Base-by-base conservation (phyloP, 2,113 vertebrate species). In the Puffinus mauretanicus region DNA sequence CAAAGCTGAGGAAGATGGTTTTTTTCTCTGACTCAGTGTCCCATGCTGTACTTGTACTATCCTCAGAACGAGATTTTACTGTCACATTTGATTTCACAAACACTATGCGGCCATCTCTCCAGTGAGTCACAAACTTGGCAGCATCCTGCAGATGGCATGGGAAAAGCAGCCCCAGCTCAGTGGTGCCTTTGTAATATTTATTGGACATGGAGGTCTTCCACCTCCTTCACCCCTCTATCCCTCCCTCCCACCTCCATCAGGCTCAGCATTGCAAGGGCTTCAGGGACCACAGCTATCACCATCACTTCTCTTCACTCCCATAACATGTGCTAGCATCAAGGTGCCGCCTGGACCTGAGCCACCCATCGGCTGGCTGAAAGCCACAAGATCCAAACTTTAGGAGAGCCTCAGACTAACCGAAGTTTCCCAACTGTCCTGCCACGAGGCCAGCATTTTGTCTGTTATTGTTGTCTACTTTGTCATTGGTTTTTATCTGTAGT, bases 81-180 rank as follows among this genome's bases (percentile, higher is more conserved):
- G 89, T 93, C 84, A 91, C 91, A 76, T 93, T 79, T 86, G 72
- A 95, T 94, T 97, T 96, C 95, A 96, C 95, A 90, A 94, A 94
- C 72, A 91, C 91, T 86, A 95, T 75, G 55, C 18, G 6, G 92
- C 86, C 82, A 86, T 77, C 79, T 30, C 66, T 93, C 70, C 75
- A 94, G 80, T 2, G 0, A 86, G 60, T 38, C 91, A 92, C 80
- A 91, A 83, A 92, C 76, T 94, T 88, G 91, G 94, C 95, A 96
- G 67, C 82, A 38, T 25, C 51, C 91, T 62, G 80, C 11, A 3
- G 40, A 85, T 51, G 34, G 90, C 91, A 86, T 77, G 82, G 79
- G 93, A 88, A 95, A 90, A 66, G 62, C 82, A 86, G 75, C 51
- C 51, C 29, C 60, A 46, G 64, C 67, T 95, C 95, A 95, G 79